Conservation (phyloP, 35 echinoderm and acorn worm species). For the Strongylocentrotus purpuratus region DNA sequence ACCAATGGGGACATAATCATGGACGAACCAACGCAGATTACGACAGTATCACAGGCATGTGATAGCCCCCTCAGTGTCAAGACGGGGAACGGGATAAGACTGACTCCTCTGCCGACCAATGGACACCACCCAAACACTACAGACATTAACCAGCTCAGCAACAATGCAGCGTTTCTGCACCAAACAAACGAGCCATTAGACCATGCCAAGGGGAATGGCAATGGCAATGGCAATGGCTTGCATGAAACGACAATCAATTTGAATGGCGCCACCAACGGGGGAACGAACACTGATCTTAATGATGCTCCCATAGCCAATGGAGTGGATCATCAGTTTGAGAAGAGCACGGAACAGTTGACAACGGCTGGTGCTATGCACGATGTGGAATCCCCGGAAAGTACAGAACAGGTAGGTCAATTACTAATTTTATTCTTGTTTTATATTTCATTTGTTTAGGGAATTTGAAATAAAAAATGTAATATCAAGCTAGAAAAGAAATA, state of each 20-base stretch:
- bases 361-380: background rate
- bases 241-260: background rate
- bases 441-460: too few relatives aligned
- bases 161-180: background rate
- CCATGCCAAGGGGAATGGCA: background rate
- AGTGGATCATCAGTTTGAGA: constrained; percentile 29
- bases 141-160: background rate
- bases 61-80: background rate
- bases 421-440: too few relatives aligned
- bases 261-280: background rate
- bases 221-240: background rate
- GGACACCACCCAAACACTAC: background rate
- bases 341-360: constrained; percentile 41
- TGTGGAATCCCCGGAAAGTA: background rate
- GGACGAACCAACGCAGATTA: constrained; percentile 46
- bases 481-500: too few relatives aligned
- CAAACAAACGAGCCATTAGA: background rate
- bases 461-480: too few relatives aligned
- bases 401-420: constrained; percentile 6
- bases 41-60: constrained; percentile 24
- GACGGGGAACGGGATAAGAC: background rate
- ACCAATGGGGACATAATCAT: constrained; percentile 19
- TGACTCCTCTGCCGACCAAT: background rate
- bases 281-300: background rate
- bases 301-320: background rate